These are phyloP conservation scores for Peromyscus californicus DNA, from an alignment of 2,113 vertebrate genomes.

Conservation along the genomic window DNA sequence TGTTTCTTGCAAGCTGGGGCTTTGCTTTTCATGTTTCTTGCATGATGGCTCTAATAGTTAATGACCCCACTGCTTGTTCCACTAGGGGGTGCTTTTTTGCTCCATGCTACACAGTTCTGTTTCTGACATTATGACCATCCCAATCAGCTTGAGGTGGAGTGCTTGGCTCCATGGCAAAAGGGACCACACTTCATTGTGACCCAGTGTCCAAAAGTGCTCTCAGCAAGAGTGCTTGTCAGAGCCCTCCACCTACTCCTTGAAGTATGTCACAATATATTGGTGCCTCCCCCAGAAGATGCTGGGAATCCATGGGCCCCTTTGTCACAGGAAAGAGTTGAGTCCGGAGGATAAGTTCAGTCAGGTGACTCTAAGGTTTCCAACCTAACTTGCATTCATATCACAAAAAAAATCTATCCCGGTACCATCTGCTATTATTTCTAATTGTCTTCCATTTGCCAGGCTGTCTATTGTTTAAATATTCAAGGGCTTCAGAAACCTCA, in stretches of 20 bases:
- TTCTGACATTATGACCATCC: not conserved
- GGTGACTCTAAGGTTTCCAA: not conserved
- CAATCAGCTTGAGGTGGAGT: not conserved
- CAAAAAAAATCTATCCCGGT: not conserved
- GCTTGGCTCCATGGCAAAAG: not conserved
- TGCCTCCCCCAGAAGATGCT: not conserved
- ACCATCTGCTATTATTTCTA: not conserved
- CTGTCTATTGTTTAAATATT: not conserved
- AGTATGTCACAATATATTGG: not conserved
- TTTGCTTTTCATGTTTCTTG: not conserved
- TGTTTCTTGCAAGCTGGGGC: not conserved
- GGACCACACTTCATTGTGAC: not conserved
- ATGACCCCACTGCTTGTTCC: not conserved
- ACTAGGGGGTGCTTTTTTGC: no score
- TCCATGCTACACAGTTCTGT: not conserved
- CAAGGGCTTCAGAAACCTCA: not conserved
- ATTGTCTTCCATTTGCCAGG: not conserved
- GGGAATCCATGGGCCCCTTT: not conserved
- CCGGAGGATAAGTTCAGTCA: not conserved
- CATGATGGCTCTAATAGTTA: not conserved
- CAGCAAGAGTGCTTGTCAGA: not conserved
- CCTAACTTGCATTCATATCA: not conserved
- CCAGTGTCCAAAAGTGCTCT: not conserved
- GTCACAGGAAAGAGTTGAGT: not conserved
- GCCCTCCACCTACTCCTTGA: not conserved